Base-by-base conservation (phyloP, 2,888 invertebrate species). In the Crocallis elinguaria region DNA sequence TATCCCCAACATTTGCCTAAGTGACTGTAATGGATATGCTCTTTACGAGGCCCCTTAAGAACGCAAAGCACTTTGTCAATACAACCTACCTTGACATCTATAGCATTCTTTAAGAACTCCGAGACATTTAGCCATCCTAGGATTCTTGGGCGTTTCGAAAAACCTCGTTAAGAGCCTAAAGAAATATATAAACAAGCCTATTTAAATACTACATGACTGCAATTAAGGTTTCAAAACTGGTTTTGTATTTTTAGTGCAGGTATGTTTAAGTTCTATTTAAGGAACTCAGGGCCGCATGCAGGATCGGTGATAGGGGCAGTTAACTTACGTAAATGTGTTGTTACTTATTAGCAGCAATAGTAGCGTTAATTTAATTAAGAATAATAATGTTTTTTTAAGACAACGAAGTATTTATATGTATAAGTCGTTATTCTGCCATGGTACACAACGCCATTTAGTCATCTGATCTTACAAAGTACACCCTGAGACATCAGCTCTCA, bases 171-270 rank as follows among this genome's bases (percentile, higher is more conserved):
- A 52, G 11, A 39, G 37, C 29, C 14, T 11, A 29, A 35, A 44
- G 12, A 46, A 41, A 25, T 19, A 46, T 41, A 51, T 38, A 29
- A 46, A 42, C 32, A 19, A 12, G 12, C 1, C 19, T 25, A 32
- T 43, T 48, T 46, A 39, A 53, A 53, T 48, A 33, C 36, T 16
- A 36, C 30, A 16, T 2, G 46, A 42, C 13, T 44, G 53, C 49
- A 64, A 67, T 68, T 68, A 64, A 62, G 60, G 51, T 56, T 55
- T n/a, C 14, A 13, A 3, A 14, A 41, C 44, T 39, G 11, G 27
- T 39, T 38, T 25, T 8, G 19, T 45, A n/a, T 32, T 43, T 30
- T 30, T 32, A 42, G 30, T 37, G 11, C 23, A 32, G 25, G 21
- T 30, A 32, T 35, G 21, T 30, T 29, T 30, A 14, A 38, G 8